Percentiles rank a stretch among this genome's conserved stretches.
Conservation (phyloP, 2,888 invertebrate genomes). For the Chymomyza amoena region DNA sequence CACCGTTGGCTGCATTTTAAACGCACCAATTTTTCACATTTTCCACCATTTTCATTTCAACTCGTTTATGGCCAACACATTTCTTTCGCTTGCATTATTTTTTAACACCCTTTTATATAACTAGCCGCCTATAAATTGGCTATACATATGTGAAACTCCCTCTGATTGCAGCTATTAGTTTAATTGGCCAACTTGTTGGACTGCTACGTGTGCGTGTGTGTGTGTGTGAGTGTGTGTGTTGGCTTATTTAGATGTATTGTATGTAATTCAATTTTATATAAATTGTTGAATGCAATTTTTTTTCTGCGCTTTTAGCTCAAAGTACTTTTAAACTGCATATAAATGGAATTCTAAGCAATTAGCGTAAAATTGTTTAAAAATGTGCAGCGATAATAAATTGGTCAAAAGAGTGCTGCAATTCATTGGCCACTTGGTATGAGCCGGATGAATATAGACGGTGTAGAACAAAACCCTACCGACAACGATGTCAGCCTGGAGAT, state of each 20-base stretch:
- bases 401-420: not conserved
- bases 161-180: conserved; percentile 65
- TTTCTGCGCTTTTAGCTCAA: not conserved
- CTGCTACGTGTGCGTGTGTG: not conserved
- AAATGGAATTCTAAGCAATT: not conserved
- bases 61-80: not conserved
- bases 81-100: conserved; percentile 21
- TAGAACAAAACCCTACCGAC: no score
- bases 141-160: conserved; percentile 47
- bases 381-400: not conserved
- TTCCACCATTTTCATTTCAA: conserved; percentile 28
- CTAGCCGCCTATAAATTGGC: conserved; percentile 55
- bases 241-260: not conserved
- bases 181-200: conserved; percentile 60
- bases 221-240: not conserved
- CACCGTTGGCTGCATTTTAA: conserved; percentile 45
- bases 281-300: not conserved
- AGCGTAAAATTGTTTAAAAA: not conserved
- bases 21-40: conserved; percentile 56
- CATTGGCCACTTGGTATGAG: not conserved
- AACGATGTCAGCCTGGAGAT: no score
- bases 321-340: not conserved
- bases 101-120: not conserved
- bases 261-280: conserved; percentile 1
- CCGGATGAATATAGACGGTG: no score